Evolutionary conservation across 1,140 invertebrate genomes (phyloP).

Genomic region (Centruroides sculpturatus): DNA sequence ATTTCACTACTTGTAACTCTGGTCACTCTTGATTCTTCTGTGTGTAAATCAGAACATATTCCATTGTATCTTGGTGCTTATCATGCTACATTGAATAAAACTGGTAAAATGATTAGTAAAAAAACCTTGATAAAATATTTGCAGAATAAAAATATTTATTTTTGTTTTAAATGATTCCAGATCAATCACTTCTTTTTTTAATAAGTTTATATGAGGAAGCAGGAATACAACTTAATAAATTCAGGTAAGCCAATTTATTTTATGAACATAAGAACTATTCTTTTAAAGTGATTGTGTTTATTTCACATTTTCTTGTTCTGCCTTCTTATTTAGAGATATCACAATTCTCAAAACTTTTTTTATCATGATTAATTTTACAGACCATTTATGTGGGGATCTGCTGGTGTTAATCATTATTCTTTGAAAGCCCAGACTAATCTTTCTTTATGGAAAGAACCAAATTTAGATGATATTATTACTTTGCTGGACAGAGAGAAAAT

Average conservation of each 20-base stretch:
- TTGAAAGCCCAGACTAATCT: slow-evolving; percentile 41
- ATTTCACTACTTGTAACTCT: slow-evolving; percentile 3
- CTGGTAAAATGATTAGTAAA: neutral
- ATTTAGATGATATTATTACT: slow-evolving; percentile 51
- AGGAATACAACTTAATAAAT: slow-evolving; percentile 2
- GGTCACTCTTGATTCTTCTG: neutral
- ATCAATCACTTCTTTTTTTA: slow-evolving; percentile 7
- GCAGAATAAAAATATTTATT: neutral
- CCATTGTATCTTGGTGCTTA: slow-evolving; percentile 2
- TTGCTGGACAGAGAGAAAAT: slow-evolving; percentile 46
- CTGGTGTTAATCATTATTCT: slow-evolving; percentile 56
- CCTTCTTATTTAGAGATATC: too few relatives aligned
- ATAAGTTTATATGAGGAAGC: slow-evolving; percentile 8
- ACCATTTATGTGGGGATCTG: slow-evolving; percentile 62
- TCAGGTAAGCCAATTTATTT: slow-evolving; percentile 1
- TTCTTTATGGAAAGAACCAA: slow-evolving; percentile 49
- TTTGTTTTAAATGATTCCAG: slow-evolving; percentile 3
- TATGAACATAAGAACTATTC: too few relatives aligned
- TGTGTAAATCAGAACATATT: slow-evolving; percentile 9
- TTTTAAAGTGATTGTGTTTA: too few relatives aligned
- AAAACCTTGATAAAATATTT: neutral
- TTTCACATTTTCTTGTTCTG: too few relatives aligned
- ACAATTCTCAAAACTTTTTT: too few relatives aligned
- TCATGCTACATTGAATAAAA: slow-evolving; percentile 1
- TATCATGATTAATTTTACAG: slow-evolving; percentile 36